Evolutionary conservation across 2,113 vertebrate genomes (phyloP), one percentile per base, ranked within the genome.

Genomic region (Peromyscus polionotus): DNA sequence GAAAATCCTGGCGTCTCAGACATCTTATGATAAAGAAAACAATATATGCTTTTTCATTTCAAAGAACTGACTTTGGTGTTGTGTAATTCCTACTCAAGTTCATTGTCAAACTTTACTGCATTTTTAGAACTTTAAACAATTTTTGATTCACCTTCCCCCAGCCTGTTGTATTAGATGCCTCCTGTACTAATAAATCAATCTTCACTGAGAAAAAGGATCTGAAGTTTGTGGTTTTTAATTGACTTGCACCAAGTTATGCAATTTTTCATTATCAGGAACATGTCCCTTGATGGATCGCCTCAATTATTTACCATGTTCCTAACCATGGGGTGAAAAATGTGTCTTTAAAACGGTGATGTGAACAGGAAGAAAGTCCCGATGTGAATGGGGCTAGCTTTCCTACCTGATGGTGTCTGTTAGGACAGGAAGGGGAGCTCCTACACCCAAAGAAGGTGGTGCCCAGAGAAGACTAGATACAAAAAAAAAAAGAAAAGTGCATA

Each of bases 171-270:
- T 96, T 87, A 88, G 89, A 95, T 92, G 36, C 59, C 80, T 90
- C 96, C 93, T 93, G 36, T 93, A 92, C 95, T 67, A 96, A 97
- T 97, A 84, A 96, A 97, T 97, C 96, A 97, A 96, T 97, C 96
- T 97, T 95, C 93, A 42, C 96, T 95, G 93, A 97, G 91, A 92
- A 95, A 96, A 97, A 93, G 93, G 75, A 94, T 92, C 94, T 93
- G 92, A 96, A 96, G 93, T 97, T 97, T 90, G 87, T 96, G 93
- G 94, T 92, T 98, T 97, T 97, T 97, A 97, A 97, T 97, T 96
- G 96, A 96, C 97, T 97, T 96, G 59, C 83, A 94, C 94, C 63
- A 95, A 97, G 93, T 97, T 97, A 97, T 42, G 80, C 72, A 72
- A 94, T 97, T 96, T 97, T 98, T 97, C 94, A 95, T 96, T 65